A percentile compares a stretch with the other conserved stretches of the same genome.
Conservation (phyloP, 2,888 invertebrate species). For the Pterostichus niger region DNA sequence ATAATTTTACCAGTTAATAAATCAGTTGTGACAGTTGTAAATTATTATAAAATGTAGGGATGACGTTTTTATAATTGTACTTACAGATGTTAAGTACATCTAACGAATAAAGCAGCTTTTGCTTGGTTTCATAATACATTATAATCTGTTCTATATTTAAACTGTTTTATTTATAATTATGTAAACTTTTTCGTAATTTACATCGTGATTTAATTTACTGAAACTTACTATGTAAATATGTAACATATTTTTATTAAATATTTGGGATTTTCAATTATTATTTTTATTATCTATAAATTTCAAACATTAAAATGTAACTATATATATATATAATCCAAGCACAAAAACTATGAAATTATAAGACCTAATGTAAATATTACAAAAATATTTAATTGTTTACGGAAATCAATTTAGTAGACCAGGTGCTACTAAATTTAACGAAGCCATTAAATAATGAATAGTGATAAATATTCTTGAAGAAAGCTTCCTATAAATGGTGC, state of each 20-base stretch:
- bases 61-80: slow-evolving; percentile 51
- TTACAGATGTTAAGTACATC: slow-evolving; percentile 61
- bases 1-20: slow-evolving; percentile 50
- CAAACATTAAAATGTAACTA: slow-evolving; percentile 70
- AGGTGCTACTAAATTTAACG: slow-evolving; percentile 49
- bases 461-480: slow-evolving; percentile 44
- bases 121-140: slow-evolving; percentile 54
- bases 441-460: slow-evolving; percentile 43
- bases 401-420: slow-evolving; percentile 37
- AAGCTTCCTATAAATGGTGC: slow-evolving; percentile 48
- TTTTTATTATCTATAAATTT: slow-evolving; percentile 68
- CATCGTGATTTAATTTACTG: slow-evolving; percentile 53
- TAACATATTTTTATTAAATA: slow-evolving; percentile 66
- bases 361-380: slow-evolving; percentile 13
- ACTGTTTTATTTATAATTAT: slow-evolving; percentile 55
- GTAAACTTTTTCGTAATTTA: slow-evolving; percentile 47
- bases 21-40: slow-evolving; percentile 43
- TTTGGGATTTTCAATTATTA: slow-evolving; percentile 57
- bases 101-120: slow-evolving; percentile 62
- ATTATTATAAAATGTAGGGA: background rate
- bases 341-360: slow-evolving; percentile 25
- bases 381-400: slow-evolving; percentile 30
- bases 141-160: slow-evolving; percentile 44
- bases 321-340: slow-evolving; percentile 5
- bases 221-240: slow-evolving; percentile 62